Evolutionary conservation across 2,888 invertebrate species (phyloP).

Genomic region (Athalia circularis): DNA sequence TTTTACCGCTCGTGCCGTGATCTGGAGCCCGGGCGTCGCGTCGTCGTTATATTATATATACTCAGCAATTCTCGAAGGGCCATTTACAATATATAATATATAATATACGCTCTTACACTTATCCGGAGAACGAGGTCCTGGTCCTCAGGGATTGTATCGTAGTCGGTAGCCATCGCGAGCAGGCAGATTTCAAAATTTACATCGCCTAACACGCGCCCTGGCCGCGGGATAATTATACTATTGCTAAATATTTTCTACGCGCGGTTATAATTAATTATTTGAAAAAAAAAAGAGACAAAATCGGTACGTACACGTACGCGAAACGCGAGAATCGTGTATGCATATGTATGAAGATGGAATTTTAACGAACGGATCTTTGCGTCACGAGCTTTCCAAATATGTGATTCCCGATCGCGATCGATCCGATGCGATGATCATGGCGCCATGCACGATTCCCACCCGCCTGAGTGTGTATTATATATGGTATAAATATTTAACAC

Average conservation of each 20-base stretch:
- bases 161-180: neutral
- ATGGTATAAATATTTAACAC: too few species aligned
- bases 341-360: conserved; percentile 9
- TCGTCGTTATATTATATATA: neutral
- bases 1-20: conserved; percentile 39
- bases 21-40: neutral
- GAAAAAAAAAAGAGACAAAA: too few species aligned
- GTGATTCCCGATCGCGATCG: neutral
- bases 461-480: neutral
- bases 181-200: conserved; percentile 21
- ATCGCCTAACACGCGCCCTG: neutral
- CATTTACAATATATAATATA: neutral
- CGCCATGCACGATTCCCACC: neutral
- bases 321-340: too few species aligned
- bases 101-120: neutral
- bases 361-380: conserved; percentile 37
- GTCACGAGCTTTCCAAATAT: conserved; percentile 7
- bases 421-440: neutral
- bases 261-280: conserved; percentile 4
- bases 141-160: neutral
- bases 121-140: neutral
- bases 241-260: neutral
- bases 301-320: too few species aligned
- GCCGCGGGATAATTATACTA: too few species aligned
- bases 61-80: neutral